A percentile compares a stretch with the other conserved stretches of the same genome.
These are phyloP conservation scores for Nesometra sesokonis DNA, from an alignment of 35 echinoderm and acorn worm genomes.

Conservation along the genomic window DNA sequence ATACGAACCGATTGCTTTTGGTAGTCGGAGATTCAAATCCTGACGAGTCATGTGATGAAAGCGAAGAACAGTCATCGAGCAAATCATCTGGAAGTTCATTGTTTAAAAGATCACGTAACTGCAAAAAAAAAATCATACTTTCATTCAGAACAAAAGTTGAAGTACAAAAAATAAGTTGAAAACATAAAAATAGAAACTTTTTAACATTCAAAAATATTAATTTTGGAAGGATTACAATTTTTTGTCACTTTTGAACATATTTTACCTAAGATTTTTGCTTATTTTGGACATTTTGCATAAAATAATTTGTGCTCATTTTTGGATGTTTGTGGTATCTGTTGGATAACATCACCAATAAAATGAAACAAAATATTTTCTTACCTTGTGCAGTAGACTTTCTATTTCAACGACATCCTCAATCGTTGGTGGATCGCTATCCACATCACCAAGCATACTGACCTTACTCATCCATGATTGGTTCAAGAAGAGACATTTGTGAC, in stretches of 20 bases:
- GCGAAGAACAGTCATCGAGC: neutral
- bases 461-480: neutral
- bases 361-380: neutral
- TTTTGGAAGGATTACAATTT: too few species aligned
- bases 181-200: neutral
- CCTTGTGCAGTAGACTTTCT: neutral
- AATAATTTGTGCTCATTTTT: too few species aligned
- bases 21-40: neutral
- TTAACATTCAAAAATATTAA: neutral
- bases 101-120: neutral
- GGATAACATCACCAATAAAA: too few species aligned
- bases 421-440: neutral
- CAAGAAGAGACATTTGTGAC: neutral
- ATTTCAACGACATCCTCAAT: neutral
- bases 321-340: too few species aligned
- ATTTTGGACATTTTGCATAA: too few species aligned
- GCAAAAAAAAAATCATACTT: neutral
- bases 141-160: neutral
- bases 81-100: constrained; percentile 10
- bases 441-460: neutral
- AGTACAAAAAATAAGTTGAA: neutral
- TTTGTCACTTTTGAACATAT: too few species aligned
- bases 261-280: too few species aligned
- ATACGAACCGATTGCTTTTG: too few species aligned
- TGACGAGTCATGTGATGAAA: constrained; percentile 6